Evolutionary conservation across 2,113 vertebrate species (phyloP), one percentile per base, ranked within the genome.

Genomic region (Fregetta grallaria): DNA sequence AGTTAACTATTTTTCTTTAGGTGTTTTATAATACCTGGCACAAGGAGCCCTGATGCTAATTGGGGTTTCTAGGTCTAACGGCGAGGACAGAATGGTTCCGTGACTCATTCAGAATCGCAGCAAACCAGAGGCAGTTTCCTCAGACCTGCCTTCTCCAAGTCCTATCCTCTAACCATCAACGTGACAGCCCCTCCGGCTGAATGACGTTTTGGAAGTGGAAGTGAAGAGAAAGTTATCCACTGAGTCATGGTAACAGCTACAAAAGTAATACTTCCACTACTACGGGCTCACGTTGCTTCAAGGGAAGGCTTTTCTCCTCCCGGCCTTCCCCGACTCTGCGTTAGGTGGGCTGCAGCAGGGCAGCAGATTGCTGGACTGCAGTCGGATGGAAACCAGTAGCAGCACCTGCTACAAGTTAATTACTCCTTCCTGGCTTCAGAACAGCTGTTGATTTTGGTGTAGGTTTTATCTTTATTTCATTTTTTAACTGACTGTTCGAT

Each of bases 261-360:
- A 32, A 25, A 70, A 91, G 32, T 6, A 9, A 3, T 15, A 10
- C 18, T 47, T 7, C 3, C 34, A 6, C 30, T 22, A 6, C 47
- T 13, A 2, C 4, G 9, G 44, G 73, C 63, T 44, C 45, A 6
- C 1, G 1, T 0, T 10, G 20, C 32, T 50, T 7, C 67, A 7
- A 32, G 61, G 8, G 13, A 27, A 18, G 5, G 22, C 30, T 67
- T 25, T 12, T 30, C 20, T 32, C 52, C 67, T 40, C 34, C 30
- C 2, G 11, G 49, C 20, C 58, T 11, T 26, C 25, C 61, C 15
- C 0, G 3, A 3, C 6, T 13, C 11, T 1, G 4, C 4, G 6
- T 6, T 3, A 16, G 21, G 20, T 0, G 2, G 21, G 32, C 32
- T 58, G 42, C 65, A 30, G 76, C 19, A 13, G 36, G 52, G 40